Conservation (phyloP, 2,888 invertebrate genomes). For the Agrochola circellaris region DNA sequence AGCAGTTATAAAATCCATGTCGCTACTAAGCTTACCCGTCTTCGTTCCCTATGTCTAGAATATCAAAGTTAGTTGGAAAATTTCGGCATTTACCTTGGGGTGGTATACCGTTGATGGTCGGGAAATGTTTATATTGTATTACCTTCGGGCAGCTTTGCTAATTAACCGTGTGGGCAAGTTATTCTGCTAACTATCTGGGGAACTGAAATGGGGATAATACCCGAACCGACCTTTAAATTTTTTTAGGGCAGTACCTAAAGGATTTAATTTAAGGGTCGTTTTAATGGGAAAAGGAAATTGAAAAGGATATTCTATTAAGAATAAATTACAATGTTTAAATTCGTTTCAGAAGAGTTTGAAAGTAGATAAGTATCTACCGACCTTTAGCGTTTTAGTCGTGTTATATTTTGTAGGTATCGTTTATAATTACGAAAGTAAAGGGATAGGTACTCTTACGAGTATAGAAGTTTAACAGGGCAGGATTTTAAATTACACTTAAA, state of each 20-base stretch:
- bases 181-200: conserved; percentile 28
- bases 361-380: conserved; percentile 29
- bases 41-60: conserved; percentile 14
- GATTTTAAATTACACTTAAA: conserved; percentile 34
- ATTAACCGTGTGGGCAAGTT: conserved; percentile 52
- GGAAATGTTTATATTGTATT: conserved; percentile 52
- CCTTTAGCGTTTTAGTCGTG: conserved; percentile 28
- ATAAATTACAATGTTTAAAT: conserved; percentile 56
- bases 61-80: conserved; percentile 42
- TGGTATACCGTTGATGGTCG: conserved; percentile 41
- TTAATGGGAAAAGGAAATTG: conserved; percentile 53
- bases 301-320: conserved; percentile 58
- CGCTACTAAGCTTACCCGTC: neutral
- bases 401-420: conserved; percentile 32
- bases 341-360: conserved; percentile 47
- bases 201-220: conserved; percentile 25
- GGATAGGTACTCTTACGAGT: conserved; percentile 23
- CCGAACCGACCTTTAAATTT: conserved; percentile 19
- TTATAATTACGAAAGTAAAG: conserved; percentile 27
- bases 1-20: conserved; percentile 20
- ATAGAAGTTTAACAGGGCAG: conserved; percentile 14
- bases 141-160: conserved; percentile 50
- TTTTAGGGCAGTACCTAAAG: conserved; percentile 28
- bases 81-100: conserved; percentile 23
- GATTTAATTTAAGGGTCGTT: conserved; percentile 45